These are phyloP conservation scores for Notodonta ziczac DNA, from an alignment of 2,888 invertebrate species.

Conservation along the genomic window DNA sequence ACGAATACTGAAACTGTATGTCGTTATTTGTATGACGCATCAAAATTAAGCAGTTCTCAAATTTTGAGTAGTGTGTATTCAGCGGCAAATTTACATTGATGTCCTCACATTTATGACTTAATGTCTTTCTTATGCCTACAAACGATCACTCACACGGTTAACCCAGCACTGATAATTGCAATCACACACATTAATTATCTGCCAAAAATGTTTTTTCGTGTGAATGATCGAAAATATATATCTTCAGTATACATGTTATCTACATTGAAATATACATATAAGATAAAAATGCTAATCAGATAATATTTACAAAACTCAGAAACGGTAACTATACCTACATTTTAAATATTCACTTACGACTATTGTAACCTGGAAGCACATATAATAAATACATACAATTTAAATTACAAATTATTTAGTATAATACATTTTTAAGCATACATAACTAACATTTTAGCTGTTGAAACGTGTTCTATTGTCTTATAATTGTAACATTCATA, in stretches of 20 bases:
- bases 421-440: conserved; percentile 26
- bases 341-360: conserved; percentile 49
- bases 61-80: no score
- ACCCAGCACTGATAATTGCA: no score
- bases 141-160: no score
- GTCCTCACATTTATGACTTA: no score
- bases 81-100: no score
- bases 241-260: conserved; percentile 33
- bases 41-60: no score
- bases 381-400: conserved; percentile 64
- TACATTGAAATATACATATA: conserved; percentile 51
- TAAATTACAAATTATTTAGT: conserved; percentile 27
- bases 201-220: neutral
- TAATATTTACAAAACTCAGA: conserved; percentile 71
- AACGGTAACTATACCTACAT: conserved; percentile 42
- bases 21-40: no score
- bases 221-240: no score
- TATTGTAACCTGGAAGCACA: conserved; percentile 82
- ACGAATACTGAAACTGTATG: no score
- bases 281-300: conserved; percentile 77
- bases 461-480: conserved; percentile 12
- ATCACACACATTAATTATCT: no score
- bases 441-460: neutral
- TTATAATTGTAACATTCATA: conserved; percentile 10
- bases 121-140: no score